A percentile compares a stretch with the other conserved stretches of the same genome.
Evolutionary conservation across 2,888 invertebrate species (phyloP).

Genomic region (Euclidia mi): DNA sequence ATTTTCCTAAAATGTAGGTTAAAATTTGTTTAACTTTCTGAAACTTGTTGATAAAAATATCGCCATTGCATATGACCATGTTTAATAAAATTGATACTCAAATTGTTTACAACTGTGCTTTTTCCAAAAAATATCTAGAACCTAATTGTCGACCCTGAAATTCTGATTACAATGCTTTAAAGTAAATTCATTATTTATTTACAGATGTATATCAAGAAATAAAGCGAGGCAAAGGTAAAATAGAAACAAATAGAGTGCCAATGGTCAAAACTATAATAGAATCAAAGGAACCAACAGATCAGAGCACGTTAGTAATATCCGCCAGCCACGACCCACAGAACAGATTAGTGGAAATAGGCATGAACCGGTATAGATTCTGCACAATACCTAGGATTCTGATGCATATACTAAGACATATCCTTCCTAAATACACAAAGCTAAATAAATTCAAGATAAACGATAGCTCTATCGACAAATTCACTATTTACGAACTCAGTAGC

Average conservation of each 20-base stretch:
- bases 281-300: too few relatives aligned
- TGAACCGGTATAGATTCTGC: constrained; percentile 48
- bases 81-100: too few relatives aligned
- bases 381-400: constrained; percentile 60
- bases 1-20: too few relatives aligned
- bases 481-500: constrained; percentile 66
- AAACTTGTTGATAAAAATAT: too few relatives aligned
- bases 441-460: constrained; percentile 60
- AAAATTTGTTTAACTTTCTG: too few relatives aligned
- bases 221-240: constrained; percentile 4
- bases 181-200: not conserved
- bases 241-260: not conserved
- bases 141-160: too few relatives aligned
- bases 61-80: too few relatives aligned
- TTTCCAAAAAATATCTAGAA: too few relatives aligned
- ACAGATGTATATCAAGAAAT: not conserved
- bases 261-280: not conserved
- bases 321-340: constrained; percentile 61
- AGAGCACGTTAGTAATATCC: constrained; percentile 50
- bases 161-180: too few relatives aligned
- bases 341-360: constrained; percentile 61
- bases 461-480: constrained; percentile 59
- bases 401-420: constrained; percentile 60
- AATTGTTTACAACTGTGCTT: too few relatives aligned
- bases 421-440: constrained; percentile 55